Evolutionary conservation across 2,113 vertebrate genomes (phyloP).

Genomic region (Cavia porcellus): DNA sequence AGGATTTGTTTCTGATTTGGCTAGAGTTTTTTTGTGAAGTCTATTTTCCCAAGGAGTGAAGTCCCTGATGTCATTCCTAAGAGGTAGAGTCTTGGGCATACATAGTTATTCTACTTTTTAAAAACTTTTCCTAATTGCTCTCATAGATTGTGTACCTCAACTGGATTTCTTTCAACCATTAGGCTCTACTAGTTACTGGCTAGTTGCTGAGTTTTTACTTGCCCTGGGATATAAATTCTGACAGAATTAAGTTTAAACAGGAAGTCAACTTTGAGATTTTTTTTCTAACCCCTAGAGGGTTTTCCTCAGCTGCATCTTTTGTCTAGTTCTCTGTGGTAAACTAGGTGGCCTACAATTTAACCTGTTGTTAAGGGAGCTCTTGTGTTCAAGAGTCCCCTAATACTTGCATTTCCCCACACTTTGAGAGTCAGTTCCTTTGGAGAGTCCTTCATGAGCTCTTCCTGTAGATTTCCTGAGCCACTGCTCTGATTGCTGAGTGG

Average conservation of each 20-base stretch:
- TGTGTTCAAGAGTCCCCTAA: neutral
- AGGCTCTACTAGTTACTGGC: neutral
- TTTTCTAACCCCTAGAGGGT: neutral
- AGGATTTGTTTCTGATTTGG: neutral
- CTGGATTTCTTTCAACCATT: neutral
- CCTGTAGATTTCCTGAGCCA: neutral
- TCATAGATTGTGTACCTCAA: neutral
- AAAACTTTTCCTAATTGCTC: neutral
- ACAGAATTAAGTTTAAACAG: slow-evolving; percentile 4
- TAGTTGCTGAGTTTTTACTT: neutral
- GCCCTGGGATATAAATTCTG: neutral
- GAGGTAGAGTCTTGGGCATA: neutral
- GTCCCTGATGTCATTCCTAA: neutral
- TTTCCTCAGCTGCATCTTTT: neutral
- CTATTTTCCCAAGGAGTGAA: neutral
- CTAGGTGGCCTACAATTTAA: neutral
- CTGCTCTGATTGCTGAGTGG: neutral
- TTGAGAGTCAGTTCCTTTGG: slow-evolving; percentile 19
- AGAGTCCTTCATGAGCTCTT: neutral
- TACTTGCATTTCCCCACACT: neutral
- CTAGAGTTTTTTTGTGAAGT: slow-evolving; percentile 10
- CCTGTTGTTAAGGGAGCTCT: neutral
- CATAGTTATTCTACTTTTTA: neutral
- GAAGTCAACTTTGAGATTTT: neutral
- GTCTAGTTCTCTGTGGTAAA: neutral